These are phyloP conservation scores for Campylomormyrus tamandua DNA, from an alignment of 2,113 vertebrate species.

Conservation along the genomic window DNA sequence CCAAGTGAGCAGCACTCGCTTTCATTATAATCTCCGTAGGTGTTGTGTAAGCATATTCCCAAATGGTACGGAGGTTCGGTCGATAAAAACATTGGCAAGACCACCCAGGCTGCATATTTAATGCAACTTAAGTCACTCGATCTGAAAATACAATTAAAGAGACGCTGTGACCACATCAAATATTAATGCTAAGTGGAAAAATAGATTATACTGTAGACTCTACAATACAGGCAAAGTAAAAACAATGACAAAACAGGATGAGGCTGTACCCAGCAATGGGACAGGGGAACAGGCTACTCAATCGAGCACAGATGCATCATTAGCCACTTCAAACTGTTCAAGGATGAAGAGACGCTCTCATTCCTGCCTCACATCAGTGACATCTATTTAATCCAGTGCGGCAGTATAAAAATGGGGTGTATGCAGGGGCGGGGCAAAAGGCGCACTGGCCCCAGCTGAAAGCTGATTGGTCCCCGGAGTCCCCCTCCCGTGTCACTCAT, in stretches of 20 bases:
- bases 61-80: neutral
- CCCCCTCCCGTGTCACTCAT: neutral
- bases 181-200: constrained; percentile 7
- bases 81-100: neutral
- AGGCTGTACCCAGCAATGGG: neutral
- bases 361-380: neutral
- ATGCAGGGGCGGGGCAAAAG: neutral
- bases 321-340: neutral
- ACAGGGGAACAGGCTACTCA: neutral
- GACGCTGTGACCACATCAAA: neutral
- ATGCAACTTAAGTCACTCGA: neutral
- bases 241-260: neutral
- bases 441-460: neutral
- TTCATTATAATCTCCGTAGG: neutral
- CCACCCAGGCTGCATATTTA: neutral
- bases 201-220: neutral
- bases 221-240: neutral
- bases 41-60: neutral
- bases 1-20: neutral
- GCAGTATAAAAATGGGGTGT: neutral
- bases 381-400: neutral
- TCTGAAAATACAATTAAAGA: neutral
- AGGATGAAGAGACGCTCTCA: neutral
- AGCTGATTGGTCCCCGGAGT: neutral
- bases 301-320: neutral